Conservation (phyloP, 2,113 vertebrate species). For the Phrynosoma platyrhinos region DNA sequence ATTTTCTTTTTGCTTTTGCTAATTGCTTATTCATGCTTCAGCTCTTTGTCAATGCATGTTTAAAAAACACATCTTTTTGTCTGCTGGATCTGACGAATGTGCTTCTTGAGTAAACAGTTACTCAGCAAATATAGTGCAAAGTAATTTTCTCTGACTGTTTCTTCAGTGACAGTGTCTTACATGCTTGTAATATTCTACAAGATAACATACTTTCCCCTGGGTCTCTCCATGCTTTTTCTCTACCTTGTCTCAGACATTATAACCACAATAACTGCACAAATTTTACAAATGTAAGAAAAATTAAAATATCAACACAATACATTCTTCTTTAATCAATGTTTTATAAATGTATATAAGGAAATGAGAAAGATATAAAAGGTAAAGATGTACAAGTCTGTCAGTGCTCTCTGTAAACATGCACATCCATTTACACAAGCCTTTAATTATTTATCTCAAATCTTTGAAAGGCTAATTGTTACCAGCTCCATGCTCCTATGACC, state of each 20-base stretch:
- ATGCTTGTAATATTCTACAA: not conserved
- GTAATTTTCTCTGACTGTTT: not conserved
- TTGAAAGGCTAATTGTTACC: not conserved
- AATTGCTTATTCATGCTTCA: constrained; percentile 34
- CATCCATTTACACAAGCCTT: not conserved
- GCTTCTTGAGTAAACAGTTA: constrained; percentile 9
- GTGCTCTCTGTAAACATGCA: not conserved
- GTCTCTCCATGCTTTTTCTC: no score
- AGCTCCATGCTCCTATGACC: not conserved
- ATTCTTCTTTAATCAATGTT: not conserved
- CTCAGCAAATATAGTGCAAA: constrained; percentile 2
- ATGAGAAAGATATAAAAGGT: not conserved
- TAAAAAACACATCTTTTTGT: constrained; percentile 22
- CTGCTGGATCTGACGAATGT: constrained; percentile 16
- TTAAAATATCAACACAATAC: no score
- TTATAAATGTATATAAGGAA: not conserved
- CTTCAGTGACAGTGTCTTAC: not conserved
- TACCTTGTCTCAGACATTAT: not conserved
- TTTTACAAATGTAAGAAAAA: not conserved
- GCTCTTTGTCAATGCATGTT: constrained; percentile 30
- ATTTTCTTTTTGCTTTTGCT: constrained; percentile 23
- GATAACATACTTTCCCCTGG: not conserved
- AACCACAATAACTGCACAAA: not conserved
- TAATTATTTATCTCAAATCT: not conserved
- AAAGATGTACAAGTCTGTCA: not conserved